These are phyloP conservation scores for Nemoura dubitans DNA, from an alignment of 2,888 invertebrate species.

Conservation along the genomic window DNA sequence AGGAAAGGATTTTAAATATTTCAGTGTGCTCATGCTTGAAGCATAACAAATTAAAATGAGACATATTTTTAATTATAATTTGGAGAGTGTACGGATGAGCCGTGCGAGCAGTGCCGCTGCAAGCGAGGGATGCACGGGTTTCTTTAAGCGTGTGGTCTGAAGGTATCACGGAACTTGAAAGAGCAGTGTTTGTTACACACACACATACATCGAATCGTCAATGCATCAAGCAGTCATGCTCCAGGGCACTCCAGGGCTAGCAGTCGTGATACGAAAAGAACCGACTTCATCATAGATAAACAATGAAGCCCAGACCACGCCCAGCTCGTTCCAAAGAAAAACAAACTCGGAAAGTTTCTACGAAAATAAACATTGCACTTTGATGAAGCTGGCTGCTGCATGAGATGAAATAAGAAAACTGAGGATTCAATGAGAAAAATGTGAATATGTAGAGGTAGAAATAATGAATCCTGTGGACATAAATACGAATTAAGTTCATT, in stretches of 20 bases:
- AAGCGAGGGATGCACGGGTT: not conserved
- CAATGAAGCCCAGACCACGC: slow-evolving; percentile 21
- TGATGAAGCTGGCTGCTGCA: not conserved
- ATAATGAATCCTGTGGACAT: not conserved
- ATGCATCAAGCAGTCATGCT: not conserved
- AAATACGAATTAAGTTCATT: not conserved
- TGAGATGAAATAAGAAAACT: not conserved
- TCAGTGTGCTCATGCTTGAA: not conserved
- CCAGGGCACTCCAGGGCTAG: not conserved
- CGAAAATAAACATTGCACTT: not conserved
- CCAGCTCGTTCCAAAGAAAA: slow-evolving; percentile 18
- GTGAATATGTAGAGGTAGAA: not conserved
- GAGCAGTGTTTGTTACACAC: not conserved
- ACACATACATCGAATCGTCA: not conserved
- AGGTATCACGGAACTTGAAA: too few relatives aligned
- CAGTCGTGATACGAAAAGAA: not conserved
- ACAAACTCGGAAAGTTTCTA: slow-evolving; percentile 19
- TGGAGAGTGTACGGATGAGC: too few relatives aligned
- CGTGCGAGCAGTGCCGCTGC: not conserved
- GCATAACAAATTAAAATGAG: not conserved
- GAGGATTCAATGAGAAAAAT: not conserved
- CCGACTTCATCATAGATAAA: slow-evolving; percentile 28
- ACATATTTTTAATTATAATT: not conserved
- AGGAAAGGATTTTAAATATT: too few relatives aligned
- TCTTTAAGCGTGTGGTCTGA: not conserved